Conservation (phyloP, 2,888 invertebrate genomes). For the Orthosia gothica region DNA sequence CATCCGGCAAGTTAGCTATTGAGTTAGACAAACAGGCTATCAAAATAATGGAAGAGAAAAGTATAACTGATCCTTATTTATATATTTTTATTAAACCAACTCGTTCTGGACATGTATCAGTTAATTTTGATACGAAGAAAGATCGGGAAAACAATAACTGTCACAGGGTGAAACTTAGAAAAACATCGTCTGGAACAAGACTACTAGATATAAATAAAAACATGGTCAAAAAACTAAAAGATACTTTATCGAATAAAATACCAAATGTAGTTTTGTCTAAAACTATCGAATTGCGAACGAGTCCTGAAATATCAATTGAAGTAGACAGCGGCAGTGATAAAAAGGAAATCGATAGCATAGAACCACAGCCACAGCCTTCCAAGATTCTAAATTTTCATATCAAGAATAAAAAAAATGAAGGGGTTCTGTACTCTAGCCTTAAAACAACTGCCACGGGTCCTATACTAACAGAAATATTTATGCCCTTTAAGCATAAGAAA, state of each 20-base stretch:
- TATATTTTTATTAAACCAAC: constrained; percentile 68
- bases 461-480: neutral
- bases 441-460: neutral
- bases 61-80: constrained; percentile 62
- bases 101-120: constrained; percentile 66
- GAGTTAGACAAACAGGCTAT: constrained; percentile 74
- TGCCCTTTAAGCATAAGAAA: neutral
- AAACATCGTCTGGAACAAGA: constrained; percentile 67
- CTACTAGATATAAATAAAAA: constrained; percentile 68
- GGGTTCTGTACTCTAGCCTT: neutral
- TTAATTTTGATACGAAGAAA: constrained; percentile 67
- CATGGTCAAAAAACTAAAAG: constrained; percentile 54
- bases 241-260: constrained; percentile 14
- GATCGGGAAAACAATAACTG: constrained; percentile 42
- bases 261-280: neutral
- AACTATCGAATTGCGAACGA: constrained; percentile 12
- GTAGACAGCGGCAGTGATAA: neutral
- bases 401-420: constrained; percentile 2
- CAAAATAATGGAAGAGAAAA: constrained; percentile 70
- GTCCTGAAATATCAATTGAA: neutral
- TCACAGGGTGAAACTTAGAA: constrained; percentile 63
- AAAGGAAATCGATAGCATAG: neutral
- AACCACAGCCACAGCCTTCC: neutral
- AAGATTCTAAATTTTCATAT: neutral
- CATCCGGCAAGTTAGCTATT: constrained; percentile 71